Base-by-base conservation (phyloP, 2,797 vertebrate genomes). In the Mus caroli region DNA sequence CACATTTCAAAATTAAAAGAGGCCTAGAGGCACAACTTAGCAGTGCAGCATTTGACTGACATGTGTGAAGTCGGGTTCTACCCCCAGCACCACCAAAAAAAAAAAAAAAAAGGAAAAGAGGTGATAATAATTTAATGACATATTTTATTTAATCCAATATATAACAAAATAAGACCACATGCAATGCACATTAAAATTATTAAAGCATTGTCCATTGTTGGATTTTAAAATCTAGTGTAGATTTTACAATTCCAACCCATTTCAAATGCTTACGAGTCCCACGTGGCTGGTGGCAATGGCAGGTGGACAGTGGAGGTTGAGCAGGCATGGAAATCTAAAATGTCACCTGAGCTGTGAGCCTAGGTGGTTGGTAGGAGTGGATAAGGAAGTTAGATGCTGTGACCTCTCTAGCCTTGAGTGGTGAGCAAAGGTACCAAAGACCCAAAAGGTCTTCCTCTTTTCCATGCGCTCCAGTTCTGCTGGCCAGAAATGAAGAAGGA, bases 111-210 rank as follows among this genome's bases (percentile, higher is more conserved):
- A n/a, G 26, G 13, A n/a, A 71, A 82, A 64, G 79, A 28, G 31
- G 43, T 60, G 13, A 85, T 75, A 91, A 80, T 92, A 82, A 91
- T 92, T 91, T 93, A 90, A 94, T 71, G 86, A 86, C 69, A 86
- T 67, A 62, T 76, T 86, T 76, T 54, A 92, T 87, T 64, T 87
- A 67, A 76, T 77, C 12, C 14, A 90, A 54, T 43, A 73, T 87
- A 79, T 78, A 86, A 64, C 8, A 69, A 85, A 37, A n/a, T 52
- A 85, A 8, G 52, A 46, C 86, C 75, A 69, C 24, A 73, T 92
- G 28, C 62, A 96, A 82, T 69, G n/a, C 50, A 54, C 64, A 85
- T 76, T 93, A 77, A 94, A 85, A 80, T 79, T 54, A 80, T 88
- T 62, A 84, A 22, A 24, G 52, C 64, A 67, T 40, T 90, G 92